Base-by-base conservation (phyloP, 2,888 invertebrate species). In the Hecatera dysodea region DNA sequence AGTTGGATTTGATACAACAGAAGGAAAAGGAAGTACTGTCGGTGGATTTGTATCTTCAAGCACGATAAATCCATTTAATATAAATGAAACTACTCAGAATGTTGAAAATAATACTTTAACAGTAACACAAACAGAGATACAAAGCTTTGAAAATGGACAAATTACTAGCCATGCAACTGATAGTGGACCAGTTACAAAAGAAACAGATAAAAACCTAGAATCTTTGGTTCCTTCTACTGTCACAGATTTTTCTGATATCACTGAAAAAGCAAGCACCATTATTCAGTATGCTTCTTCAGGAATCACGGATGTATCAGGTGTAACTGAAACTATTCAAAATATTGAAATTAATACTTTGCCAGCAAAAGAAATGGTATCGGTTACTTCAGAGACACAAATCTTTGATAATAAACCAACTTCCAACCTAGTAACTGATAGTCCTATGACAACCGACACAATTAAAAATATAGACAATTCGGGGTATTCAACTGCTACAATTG, bases 1-100 rank as follows among this genome's bases (percentile, higher is more conserved):
- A 39, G 4, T 15, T 75, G 22, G 15, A 36, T 52, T 19, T 11
- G 22, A 44, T 44, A 66, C 7, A n/a, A 75, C 22, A 15, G 67
- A 22, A n/a, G n/a, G n/a, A 5, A 33, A 66, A 66, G 66, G 15
- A 42, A 70, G 46, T n/a, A 55, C 24, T 17, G 24, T 8, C 9
- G 9, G 15, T 48, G 27, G 33, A 27, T 70, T 42, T 27, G 4
- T 2, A n/a, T 42, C 24, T 69, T 22, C 15, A 5, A 55, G 46
- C 15, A 48, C 29, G 9, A 55, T 15, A 27, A 39, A 22, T 19
- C 11, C 3, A 29, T 11, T 36, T 11, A 22, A 19, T 46, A n/a
- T n/a, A n/a, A 53, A 29, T 17, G 15, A 46, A 39, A 33, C 24
- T 17, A 46, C 44, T 29, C 44, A 24, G 5, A 17, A 46, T 68